phyloP scores from a whole-genome alignment of 2,888 invertebrate species.

The Cheilosia impressa region DNA sequence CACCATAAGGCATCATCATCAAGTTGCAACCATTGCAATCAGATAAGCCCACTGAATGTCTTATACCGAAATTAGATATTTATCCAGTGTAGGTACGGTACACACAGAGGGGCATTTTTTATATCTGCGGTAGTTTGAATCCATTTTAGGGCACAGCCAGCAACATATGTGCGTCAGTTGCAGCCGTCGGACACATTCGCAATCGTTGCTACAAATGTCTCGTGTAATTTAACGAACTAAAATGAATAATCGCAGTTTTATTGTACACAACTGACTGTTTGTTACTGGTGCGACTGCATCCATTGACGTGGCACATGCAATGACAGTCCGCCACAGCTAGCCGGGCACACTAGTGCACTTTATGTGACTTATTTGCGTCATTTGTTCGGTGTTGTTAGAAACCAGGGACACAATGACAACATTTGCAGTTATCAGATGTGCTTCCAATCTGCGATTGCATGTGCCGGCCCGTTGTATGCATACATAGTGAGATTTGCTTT shows the following conservation, averaged over 20 bases:
- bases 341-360: constrained; percentile 50
- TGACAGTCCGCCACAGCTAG: constrained; percentile 59
- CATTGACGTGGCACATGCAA: constrained; percentile 69
- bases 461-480: neutral
- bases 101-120: constrained; percentile 12
- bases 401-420: constrained; percentile 65
- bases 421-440: constrained; percentile 53
- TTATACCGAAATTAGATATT: constrained; percentile 74
- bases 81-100: constrained; percentile 42
- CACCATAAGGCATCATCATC: constrained; percentile 72
- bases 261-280: constrained; percentile 65
- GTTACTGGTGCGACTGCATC: constrained; percentile 69
- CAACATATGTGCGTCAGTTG: constrained; percentile 61
- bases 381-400: constrained; percentile 48
- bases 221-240: constrained; percentile 73
- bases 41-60: constrained; percentile 67
- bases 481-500: constrained; percentile 48
- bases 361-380: constrained; percentile 58
- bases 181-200: constrained; percentile 22
- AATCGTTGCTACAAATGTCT: constrained; percentile 52
- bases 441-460: constrained; percentile 53
- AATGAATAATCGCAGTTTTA: constrained; percentile 75
- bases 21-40: constrained; percentile 72
- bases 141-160: constrained; percentile 68
- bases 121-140: constrained; percentile 38